Evolutionary conservation across 53 echinoderm and acorn worm genomes (phyloP).

Genomic region (Luidia sarsii): DNA sequence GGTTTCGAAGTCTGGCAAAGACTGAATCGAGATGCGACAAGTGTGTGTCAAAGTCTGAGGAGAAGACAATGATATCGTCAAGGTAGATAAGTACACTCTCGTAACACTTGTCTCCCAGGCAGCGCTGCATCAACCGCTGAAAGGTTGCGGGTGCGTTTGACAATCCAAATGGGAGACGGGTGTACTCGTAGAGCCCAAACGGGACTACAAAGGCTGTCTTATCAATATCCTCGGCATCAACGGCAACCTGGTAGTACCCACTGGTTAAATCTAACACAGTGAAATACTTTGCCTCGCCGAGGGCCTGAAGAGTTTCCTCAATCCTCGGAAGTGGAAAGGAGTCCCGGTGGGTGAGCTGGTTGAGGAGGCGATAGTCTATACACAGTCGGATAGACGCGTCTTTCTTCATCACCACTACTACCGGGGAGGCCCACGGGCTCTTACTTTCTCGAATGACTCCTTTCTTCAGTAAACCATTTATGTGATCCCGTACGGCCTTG

Average conservation of each 20-base stretch:
- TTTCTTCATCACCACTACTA: conserved; percentile 57
- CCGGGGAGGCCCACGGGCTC: conserved; percentile 56
- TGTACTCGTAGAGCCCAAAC: conserved; percentile 55
- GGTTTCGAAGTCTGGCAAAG: conserved; percentile 13
- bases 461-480: conserved; percentile 3
- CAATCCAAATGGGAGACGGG: conserved; percentile 60
- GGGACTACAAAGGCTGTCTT: conserved; percentile 56
- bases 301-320: conserved; percentile 10
- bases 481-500: conserved; percentile 13
- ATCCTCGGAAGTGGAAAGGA: conserved; percentile 18
- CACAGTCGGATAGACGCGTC: conserved; percentile 6
- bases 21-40: conserved; percentile 45
- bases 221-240: conserved; percentile 35
- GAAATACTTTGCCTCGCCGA: conserved; percentile 53
- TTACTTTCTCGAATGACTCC: conserved; percentile 36
- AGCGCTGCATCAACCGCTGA: conserved; percentile 60
- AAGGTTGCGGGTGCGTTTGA: conserved; percentile 66
- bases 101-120: conserved; percentile 51
- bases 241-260: conserved; percentile 60
- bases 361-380: conserved; percentile 9
- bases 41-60: conserved; percentile 29
- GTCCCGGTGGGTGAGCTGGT: background rate
- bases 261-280: conserved; percentile 49
- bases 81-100: conserved; percentile 46
- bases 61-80: conserved; percentile 42